A percentile compares a stretch with the other conserved stretches of the same genome.
Conservation (phyloP, 2,113 vertebrate species). For the Zosterops hypoxanthus region DNA sequence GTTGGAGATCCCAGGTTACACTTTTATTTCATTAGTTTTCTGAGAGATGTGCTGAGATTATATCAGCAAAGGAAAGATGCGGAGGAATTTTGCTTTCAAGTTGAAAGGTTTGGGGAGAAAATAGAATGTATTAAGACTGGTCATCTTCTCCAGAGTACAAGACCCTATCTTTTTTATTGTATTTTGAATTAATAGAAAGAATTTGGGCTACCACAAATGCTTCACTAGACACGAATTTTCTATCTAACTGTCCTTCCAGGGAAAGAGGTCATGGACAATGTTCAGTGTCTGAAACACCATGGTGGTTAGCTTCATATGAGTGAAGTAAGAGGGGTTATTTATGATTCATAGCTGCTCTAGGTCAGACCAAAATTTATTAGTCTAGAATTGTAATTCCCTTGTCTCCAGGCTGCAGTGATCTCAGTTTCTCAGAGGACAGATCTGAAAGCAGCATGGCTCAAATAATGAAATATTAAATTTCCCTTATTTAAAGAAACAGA, state of each 20-base stretch:
- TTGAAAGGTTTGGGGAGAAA: not conserved
- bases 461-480: not conserved
- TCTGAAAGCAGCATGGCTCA: not conserved
- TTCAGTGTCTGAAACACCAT: not conserved
- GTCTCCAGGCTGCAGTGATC: not conserved
- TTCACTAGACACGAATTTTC: not conserved
- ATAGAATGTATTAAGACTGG: not conserved
- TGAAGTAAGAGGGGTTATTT: slow-evolving; percentile 7
- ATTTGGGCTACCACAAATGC: not conserved
- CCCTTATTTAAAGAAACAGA: not conserved
- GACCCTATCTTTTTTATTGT: not conserved
- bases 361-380: slow-evolving; percentile 35
- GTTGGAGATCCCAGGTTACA: not conserved
- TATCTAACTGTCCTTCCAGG: not conserved
- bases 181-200: not conserved
- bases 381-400: not conserved
- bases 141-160: not conserved
- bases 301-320: not conserved
- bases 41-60: not conserved
- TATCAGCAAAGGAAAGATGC: not conserved
- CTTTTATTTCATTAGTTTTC: not conserved
- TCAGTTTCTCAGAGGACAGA: slow-evolving; percentile 14
- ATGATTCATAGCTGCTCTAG: not conserved
- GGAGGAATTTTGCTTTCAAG: not conserved
- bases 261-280: not conserved